Evolutionary conservation across 2,888 invertebrate species (phyloP).

Genomic region (Agrotis puta): DNA sequence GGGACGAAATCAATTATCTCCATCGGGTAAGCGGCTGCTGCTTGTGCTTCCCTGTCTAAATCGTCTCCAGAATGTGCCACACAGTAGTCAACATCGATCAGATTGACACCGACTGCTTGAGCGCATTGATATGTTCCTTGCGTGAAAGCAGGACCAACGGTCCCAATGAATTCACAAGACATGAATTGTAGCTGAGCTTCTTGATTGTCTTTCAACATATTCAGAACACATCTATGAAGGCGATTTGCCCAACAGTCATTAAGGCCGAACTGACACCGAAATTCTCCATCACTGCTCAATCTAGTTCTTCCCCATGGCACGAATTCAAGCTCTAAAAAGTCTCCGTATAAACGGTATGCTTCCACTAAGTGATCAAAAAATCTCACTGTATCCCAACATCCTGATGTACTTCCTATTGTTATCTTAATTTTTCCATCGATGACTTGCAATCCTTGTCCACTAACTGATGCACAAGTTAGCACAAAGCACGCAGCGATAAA

Average conservation of each 20-base stretch:
- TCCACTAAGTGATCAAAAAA: constrained; percentile 78
- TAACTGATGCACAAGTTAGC: constrained; percentile 50
- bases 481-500: constrained; percentile 53
- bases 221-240: constrained; percentile 82
- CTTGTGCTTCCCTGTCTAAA: constrained; percentile 76
- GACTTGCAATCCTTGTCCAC: constrained; percentile 65
- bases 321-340: constrained; percentile 82
- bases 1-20: constrained; percentile 77
- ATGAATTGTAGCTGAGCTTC: constrained; percentile 81
- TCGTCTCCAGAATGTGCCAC: constrained; percentile 74
- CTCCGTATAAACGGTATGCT: constrained; percentile 75
- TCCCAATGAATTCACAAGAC: constrained; percentile 80
- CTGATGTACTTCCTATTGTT: constrained; percentile 78
- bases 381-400: constrained; percentile 78
- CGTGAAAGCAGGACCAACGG: constrained; percentile 69
- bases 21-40: constrained; percentile 72
- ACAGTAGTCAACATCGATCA: constrained; percentile 79
- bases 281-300: constrained; percentile 67
- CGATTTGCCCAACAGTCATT: constrained; percentile 86
- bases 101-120: constrained; percentile 72
- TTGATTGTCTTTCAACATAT: constrained; percentile 75
- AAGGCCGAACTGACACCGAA: constrained; percentile 78
- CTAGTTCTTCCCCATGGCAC: constrained; percentile 85
- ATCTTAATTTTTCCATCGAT: constrained; percentile 81
- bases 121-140: constrained; percentile 79